Evolutionary conservation across 2,113 vertebrate species (phyloP).

Genomic region (Nesoenas mayeri): DNA sequence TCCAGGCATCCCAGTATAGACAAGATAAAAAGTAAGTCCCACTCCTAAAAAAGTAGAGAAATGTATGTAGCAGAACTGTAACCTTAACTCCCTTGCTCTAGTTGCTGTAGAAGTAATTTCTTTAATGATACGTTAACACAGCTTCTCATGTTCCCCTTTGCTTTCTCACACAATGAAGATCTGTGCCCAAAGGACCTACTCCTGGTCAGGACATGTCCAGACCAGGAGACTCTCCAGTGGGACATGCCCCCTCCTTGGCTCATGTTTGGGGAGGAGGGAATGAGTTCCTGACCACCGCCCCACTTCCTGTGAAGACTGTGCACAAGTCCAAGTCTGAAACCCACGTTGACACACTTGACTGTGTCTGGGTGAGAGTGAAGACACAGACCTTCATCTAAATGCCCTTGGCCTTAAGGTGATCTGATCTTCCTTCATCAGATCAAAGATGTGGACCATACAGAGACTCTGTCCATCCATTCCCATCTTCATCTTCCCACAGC

Average conservation of each 20-base stretch:
- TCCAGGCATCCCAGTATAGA: neutral
- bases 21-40: neutral
- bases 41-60: neutral
- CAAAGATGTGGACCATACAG: neutral
- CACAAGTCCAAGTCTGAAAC: neutral
- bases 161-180: neutral
- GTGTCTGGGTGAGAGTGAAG: neutral
- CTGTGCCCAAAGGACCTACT: neutral
- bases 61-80: neutral
- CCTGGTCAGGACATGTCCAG: accelerated
- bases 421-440: neutral
- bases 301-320: neutral
- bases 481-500: neutral
- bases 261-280: neutral
- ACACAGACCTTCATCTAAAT: neutral
- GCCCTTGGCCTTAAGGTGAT: neutral
- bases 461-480: neutral
- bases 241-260: neutral
- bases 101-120: neutral
- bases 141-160: neutral
- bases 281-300: neutral
- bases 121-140: neutral
- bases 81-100: neutral
- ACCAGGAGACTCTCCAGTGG: accelerated
- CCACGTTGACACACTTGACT: accelerated